phyloP scores from a whole-genome alignment of 2,113 vertebrate genomes.

The Cottus gobio region DNA sequence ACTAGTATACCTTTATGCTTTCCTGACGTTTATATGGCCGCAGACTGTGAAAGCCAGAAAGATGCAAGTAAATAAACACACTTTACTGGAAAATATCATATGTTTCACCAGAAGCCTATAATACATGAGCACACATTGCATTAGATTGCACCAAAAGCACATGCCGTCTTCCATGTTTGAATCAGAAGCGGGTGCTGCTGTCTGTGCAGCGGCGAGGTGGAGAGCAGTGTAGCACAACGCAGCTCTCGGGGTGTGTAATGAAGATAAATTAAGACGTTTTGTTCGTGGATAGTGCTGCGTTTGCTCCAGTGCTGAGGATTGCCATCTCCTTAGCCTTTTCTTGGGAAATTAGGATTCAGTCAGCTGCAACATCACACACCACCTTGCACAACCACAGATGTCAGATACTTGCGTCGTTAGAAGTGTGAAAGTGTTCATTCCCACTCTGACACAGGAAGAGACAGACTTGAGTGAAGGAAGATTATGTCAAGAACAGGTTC shows the following conservation, averaged over 20 bases:
- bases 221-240: conserved; percentile 62
- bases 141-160: conserved; percentile 4
- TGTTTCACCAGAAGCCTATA: neutral
- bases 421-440: conserved; percentile 55
- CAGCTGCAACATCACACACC: conserved; percentile 64
- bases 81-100: neutral
- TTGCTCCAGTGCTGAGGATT: conserved; percentile 63
- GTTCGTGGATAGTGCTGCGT: conserved; percentile 63
- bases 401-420: conserved; percentile 54
- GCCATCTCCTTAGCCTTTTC: conserved; percentile 67
- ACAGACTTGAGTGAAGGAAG: conserved; percentile 43
- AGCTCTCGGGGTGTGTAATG: conserved; percentile 72
- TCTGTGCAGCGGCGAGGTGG: conserved; percentile 32
- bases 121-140: conserved; percentile 3
- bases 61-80: conserved; percentile 26
- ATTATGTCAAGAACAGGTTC: conserved; percentile 61
- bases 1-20: conserved; percentile 56
- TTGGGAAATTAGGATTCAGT: conserved; percentile 70
- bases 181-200: conserved; percentile 44
- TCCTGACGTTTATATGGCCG: conserved; percentile 22
- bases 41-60: conserved; percentile 23
- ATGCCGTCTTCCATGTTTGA: conserved; percentile 4
- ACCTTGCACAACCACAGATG: conserved; percentile 68
- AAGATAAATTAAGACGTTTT: conserved; percentile 80
- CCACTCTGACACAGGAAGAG: conserved; percentile 37